These are phyloP conservation scores for Melipona bicolor DNA, from an alignment of 2,888 invertebrate species.

Conservation along the genomic window DNA sequence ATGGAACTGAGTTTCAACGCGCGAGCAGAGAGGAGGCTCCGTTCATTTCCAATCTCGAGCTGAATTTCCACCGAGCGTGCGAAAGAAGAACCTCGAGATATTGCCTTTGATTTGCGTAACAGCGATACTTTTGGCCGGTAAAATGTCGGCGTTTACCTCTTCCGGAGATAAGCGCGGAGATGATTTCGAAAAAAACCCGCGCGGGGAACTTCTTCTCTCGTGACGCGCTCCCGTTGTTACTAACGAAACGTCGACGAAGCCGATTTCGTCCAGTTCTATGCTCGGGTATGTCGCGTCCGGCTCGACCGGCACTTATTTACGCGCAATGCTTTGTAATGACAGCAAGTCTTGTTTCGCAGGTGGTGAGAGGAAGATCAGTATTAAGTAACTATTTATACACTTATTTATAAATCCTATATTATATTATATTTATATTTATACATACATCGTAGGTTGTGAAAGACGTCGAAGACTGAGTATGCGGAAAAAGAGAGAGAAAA, in stretches of 20 bases:
- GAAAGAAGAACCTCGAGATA: constrained; percentile 31
- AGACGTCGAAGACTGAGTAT: constrained; percentile 81
- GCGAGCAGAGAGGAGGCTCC: neutral
- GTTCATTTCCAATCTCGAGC: constrained; percentile 24
- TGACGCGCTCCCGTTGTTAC: neutral
- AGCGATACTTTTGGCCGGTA: constrained; percentile 44
- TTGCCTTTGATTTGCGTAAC: constrained; percentile 55
- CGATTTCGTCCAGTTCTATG: constrained; percentile 50
- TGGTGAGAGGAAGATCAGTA: constrained; percentile 59
- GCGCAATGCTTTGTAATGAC: constrained; percentile 34
- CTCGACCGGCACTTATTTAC: neutral
- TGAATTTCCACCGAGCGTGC: constrained; percentile 12
- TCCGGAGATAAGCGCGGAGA: neutral
- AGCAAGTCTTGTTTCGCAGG: constrained; percentile 44
- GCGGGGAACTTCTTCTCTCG: constrained; percentile 31
- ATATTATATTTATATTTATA: constrained; percentile 53
- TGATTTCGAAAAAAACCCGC: constrained; percentile 17
- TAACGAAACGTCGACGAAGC: neutral
- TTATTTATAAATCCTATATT: constrained; percentile 61
- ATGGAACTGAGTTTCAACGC: constrained; percentile 48
- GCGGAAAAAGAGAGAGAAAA: constrained; percentile 42
- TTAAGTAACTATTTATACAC: constrained; percentile 61
- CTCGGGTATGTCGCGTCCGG: constrained; percentile 18
- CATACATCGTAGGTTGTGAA: constrained; percentile 78
- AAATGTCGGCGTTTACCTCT: neutral